Percentiles rank a stretch among this genome's conserved stretches.
These are phyloP conservation scores for Maccullochella peelii DNA, from an alignment of 2,113 vertebrate genomes.

Conservation along the genomic window DNA sequence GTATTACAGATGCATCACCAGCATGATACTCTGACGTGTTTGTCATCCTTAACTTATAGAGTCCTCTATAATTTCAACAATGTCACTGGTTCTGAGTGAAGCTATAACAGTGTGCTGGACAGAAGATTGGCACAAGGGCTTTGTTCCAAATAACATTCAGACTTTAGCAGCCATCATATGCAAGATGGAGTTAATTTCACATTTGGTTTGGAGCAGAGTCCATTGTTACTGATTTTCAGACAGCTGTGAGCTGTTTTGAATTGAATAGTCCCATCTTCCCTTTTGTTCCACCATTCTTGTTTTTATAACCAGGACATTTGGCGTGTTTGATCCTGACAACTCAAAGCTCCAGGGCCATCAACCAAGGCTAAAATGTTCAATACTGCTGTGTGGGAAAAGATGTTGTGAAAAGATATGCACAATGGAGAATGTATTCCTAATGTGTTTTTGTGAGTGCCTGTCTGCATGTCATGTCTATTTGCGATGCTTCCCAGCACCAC, in stretches of 20 bases:
- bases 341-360: slow-evolving; percentile 54
- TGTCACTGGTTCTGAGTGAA: not conserved
- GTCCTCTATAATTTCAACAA: not conserved
- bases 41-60: not conserved
- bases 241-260: slow-evolving; percentile 2
- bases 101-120: not conserved
- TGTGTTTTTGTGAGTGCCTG: slow-evolving; percentile 55
- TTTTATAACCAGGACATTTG: slow-evolving; percentile 48
- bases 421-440: slow-evolving; percentile 58
- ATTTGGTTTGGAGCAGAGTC: slow-evolving; percentile 36
- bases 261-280: slow-evolving; percentile 28
- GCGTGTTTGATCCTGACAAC: slow-evolving; percentile 57
- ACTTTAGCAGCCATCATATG: not conserved
- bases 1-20: slow-evolving; percentile 28
- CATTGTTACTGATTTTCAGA: slow-evolving; percentile 15
- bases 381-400: slow-evolving; percentile 35
- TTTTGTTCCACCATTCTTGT: slow-evolving; percentile 48
- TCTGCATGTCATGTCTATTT: slow-evolving; percentile 52
- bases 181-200: slow-evolving; percentile 21
- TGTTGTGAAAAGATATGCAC: slow-evolving; percentile 58
- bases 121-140: not conserved
- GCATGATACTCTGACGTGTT: slow-evolving; percentile 2
- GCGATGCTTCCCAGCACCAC: slow-evolving; percentile 33
- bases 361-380: slow-evolving; percentile 52
- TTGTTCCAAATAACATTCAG: not conserved